These are phyloP conservation scores for Microchirus variegatus DNA, from an alignment of 2,797 vertebrate species.

Conservation along the genomic window DNA sequence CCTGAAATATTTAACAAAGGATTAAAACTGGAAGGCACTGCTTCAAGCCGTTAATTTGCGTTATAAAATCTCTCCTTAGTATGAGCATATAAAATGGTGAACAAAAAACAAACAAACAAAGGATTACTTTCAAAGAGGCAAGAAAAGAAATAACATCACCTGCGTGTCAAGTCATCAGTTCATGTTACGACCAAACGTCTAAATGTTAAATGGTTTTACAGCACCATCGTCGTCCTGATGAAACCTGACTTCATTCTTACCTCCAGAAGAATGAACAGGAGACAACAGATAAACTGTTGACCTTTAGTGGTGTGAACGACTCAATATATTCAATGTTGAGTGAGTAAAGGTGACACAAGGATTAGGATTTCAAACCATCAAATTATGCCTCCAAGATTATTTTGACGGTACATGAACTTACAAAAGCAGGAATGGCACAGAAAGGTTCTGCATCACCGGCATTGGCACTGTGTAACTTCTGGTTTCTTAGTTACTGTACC, in stretches of 20 bases:
- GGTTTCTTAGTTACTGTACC: too few relatives aligned
- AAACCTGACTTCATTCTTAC: conserved; percentile 19
- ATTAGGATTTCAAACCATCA: too few relatives aligned
- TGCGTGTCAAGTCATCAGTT: conserved; percentile 30
- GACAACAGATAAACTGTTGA: conserved; percentile 18
- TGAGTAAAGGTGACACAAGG: too few relatives aligned
- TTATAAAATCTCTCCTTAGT: background rate
- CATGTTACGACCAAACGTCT: conserved; percentile 31
- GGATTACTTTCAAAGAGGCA: conserved; percentile 32
- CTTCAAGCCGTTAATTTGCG: background rate
- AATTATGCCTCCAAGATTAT: too few relatives aligned
- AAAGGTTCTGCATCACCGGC: too few relatives aligned
- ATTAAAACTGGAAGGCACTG: too few relatives aligned
- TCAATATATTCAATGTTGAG: too few relatives aligned
- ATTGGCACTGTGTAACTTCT: too few relatives aligned
- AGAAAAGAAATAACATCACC: conserved; percentile 33
- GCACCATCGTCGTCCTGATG: conserved; percentile 17
- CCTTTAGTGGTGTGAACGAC: background rate
- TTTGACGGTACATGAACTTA: too few relatives aligned
- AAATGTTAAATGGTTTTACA: conserved; percentile 46
- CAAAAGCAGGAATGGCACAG: too few relatives aligned
- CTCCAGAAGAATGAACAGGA: conserved; percentile 2
- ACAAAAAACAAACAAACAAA: conserved; percentile 3
- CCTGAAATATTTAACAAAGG: conserved; percentile 19
- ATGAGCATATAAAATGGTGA: background rate